Conservation (phyloP, 2,888 invertebrate species). For the Pasiphila rectangulata region DNA sequence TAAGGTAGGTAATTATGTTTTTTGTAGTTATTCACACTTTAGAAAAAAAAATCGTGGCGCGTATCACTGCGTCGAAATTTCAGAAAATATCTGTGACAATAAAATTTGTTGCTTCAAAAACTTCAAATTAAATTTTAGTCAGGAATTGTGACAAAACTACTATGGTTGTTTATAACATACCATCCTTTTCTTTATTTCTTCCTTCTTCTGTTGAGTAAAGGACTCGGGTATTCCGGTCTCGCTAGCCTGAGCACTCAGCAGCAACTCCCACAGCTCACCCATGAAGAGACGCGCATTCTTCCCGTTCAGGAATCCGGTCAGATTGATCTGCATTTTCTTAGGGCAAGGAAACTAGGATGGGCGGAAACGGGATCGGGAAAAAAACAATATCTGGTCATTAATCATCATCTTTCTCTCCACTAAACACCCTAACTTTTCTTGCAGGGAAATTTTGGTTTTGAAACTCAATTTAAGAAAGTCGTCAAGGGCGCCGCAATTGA, state of each 20-base stretch:
- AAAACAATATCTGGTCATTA: conserved; percentile 58
- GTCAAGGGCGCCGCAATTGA: conserved; percentile 53
- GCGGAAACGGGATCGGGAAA: conserved; percentile 66
- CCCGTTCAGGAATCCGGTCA: conserved; percentile 99
- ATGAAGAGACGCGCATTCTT: conserved; percentile 98
- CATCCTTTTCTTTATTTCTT: conserved; percentile 95
- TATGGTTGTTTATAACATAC: too few relatives aligned
- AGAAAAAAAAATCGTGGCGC: too few relatives aligned
- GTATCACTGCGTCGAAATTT: too few relatives aligned
- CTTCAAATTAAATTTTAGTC: too few relatives aligned
- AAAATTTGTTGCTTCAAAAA: too few relatives aligned
- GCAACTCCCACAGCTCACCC: conserved; percentile 97
- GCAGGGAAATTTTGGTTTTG: conserved; percentile 20
- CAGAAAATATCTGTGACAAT: too few relatives aligned
- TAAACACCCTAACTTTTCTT: conserved; percentile 44
- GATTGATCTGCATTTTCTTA: conserved; percentile 99
- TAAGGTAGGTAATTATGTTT: neutral
- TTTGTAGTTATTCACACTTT: too few relatives aligned
- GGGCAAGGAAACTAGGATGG: conserved; percentile 94
- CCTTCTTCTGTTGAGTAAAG: conserved; percentile 97
- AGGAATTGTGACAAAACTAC: too few relatives aligned
- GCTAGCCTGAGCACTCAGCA: conserved; percentile 97
- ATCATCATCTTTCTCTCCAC: conserved; percentile 36
- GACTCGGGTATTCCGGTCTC: conserved; percentile 97
- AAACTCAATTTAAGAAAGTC: conserved; percentile 44